phyloP scores from a whole-genome alignment of 1,140 invertebrate species.

The Hirudo medicinalis region DNA sequence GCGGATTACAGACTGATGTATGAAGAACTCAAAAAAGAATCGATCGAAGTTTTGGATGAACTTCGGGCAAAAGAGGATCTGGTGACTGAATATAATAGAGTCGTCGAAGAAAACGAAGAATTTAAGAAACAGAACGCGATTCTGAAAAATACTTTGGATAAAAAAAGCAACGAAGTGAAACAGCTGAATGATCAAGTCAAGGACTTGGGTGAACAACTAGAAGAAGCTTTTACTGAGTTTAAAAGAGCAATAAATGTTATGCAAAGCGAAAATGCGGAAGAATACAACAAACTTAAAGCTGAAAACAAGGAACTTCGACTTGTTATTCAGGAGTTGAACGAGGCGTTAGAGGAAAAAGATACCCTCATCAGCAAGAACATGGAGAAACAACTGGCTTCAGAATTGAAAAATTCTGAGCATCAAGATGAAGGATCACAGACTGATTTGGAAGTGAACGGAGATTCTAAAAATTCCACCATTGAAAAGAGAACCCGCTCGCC shows the following conservation, averaged over 20 bases:
- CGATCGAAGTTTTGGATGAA: background rate
- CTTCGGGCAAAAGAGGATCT: background rate
- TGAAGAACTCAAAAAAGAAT: constrained; percentile 9
- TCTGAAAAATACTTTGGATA: constrained; percentile 2
- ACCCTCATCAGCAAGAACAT: background rate
- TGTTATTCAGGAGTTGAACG: constrained; percentile 3
- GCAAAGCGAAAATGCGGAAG: background rate
- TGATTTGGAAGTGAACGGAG: background rate
- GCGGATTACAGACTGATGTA: background rate
- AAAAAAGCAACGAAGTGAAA: background rate
- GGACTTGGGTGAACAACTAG: background rate
- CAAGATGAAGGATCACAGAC: background rate
- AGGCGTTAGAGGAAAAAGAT: background rate
- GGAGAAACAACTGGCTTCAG: background rate
- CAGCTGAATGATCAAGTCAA: background rate
- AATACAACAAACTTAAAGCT: background rate
- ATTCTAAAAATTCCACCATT: too few relatives aligned
- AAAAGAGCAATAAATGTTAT: constrained; percentile 7
- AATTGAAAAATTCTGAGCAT: background rate
- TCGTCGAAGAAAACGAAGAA: background rate
- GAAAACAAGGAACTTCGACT: constrained; percentile 5
- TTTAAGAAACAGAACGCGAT: background rate
- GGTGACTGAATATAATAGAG: background rate
- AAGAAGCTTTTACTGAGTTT: constrained; percentile 9
- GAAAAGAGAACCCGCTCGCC: background rate